Evolutionary conservation across 2,888 invertebrate species (phyloP).

Genomic region (Trissolcus brochymenae): DNA sequence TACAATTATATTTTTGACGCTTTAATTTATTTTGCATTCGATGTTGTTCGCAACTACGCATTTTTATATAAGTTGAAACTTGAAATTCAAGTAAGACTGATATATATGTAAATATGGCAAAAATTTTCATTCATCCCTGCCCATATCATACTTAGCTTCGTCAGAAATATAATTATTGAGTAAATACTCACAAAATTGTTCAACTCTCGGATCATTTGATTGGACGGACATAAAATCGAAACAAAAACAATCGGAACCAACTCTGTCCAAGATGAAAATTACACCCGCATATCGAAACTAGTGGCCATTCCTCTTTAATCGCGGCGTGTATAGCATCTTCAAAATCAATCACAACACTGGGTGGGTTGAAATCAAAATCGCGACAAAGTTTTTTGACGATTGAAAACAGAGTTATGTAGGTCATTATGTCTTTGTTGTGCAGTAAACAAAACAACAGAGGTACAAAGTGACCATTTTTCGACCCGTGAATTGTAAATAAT

Average conservation of each 20-base stretch:
- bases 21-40: not conserved
- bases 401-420: not conserved
- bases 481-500: not conserved
- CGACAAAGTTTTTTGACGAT: not conserved
- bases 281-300: not conserved
- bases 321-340: constrained; percentile 8
- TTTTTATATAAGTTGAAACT: not conserved
- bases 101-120: not conserved
- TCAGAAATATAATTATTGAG: constrained; percentile 4
- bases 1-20: not conserved
- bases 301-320: not conserved
- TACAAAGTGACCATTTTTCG: not conserved
- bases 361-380: not conserved
- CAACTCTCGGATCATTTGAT: not conserved
- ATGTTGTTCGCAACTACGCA: too few relatives aligned
- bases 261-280: constrained; percentile 8
- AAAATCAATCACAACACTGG: constrained; percentile 1
- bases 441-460: constrained; percentile 1
- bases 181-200: constrained; percentile 11
- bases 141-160: not conserved
- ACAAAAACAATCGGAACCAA: constrained; percentile 8
- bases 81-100: not conserved
- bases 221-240: constrained; percentile 3
- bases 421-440: not conserved
- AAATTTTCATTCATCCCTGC: constrained; percentile 7